phyloP scores from a whole-genome alignment of 2,888 invertebrate genomes.

The Lithosia quadra region DNA sequence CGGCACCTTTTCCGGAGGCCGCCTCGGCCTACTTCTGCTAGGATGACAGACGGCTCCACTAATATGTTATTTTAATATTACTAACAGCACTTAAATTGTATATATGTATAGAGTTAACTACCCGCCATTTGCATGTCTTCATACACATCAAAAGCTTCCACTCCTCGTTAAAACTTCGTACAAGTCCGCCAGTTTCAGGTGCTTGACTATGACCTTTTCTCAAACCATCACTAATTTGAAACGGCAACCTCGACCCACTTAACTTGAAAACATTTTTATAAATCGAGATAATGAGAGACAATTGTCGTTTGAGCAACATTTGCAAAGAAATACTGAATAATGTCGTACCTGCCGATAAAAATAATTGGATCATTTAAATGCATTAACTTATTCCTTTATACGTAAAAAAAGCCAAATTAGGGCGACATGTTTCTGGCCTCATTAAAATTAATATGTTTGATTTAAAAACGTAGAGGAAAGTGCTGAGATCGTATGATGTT shows the following conservation, averaged over 20 bases:
- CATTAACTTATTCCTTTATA: too few relatives aligned
- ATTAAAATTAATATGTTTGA: neutral
- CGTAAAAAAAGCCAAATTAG: neutral
- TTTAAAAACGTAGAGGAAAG: neutral
- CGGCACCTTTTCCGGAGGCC: too few relatives aligned
- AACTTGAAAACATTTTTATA: neutral
- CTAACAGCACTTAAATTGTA: too few relatives aligned
- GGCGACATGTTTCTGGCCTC: neutral
- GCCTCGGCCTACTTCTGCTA: too few relatives aligned
- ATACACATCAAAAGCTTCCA: neutral
- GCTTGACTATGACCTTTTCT: neutral
- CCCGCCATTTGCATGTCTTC: neutral
- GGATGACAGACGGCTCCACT: too few relatives aligned
- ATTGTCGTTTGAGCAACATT: neutral
- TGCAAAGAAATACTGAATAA: neutral
- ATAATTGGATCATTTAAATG: neutral
- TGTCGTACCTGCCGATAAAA: neutral
- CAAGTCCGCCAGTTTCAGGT: neutral
- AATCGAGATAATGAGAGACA: neutral
- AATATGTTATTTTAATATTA: too few relatives aligned
- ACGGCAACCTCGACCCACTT: neutral
- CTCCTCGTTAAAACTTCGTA: neutral
- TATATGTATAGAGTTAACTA: neutral
- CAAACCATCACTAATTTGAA: neutral
- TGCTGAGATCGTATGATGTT: slow-evolving; percentile 5